These are phyloP conservation scores for Onychomys leucogaster DNA, from an alignment of 2,797 vertebrate species.

Conservation along the genomic window DNA sequence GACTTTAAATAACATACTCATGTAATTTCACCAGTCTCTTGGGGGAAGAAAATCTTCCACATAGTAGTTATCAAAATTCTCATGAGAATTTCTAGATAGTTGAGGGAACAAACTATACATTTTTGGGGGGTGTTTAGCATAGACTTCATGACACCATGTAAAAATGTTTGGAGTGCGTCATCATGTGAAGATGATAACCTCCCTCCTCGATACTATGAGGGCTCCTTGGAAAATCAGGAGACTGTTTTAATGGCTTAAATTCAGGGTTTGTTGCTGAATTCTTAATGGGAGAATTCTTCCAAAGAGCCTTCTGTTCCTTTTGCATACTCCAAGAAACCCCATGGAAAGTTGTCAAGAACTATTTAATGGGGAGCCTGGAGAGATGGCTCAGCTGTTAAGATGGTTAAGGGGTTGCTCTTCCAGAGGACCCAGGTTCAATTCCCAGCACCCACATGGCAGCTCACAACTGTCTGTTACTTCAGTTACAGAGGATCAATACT, in stretches of 20 bases:
- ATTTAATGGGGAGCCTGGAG: neutral
- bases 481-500: no score
- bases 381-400: no score
- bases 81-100: constrained; percentile 16
- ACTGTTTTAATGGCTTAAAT: neutral
- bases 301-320: neutral
- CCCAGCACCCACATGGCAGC: no score
- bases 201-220: no score
- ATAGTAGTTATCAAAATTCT: constrained; percentile 58
- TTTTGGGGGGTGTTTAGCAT: neutral
- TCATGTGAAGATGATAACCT: neutral
- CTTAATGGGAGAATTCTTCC: neutral
- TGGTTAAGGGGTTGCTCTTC: no score
- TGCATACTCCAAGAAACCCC: neutral
- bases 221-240: neutral
- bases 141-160: neutral
- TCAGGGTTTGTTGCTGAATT: neutral
- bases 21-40: constrained; percentile 22
- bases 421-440: no score
- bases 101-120: neutral
- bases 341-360: neutral
- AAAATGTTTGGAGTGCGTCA: neutral
- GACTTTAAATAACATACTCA: constrained; percentile 42
- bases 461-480: no score
- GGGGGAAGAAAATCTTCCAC: constrained; percentile 18